These are phyloP conservation scores for Atherinomorus stipes DNA, from an alignment of 2,113 vertebrate genomes.

Conservation along the genomic window DNA sequence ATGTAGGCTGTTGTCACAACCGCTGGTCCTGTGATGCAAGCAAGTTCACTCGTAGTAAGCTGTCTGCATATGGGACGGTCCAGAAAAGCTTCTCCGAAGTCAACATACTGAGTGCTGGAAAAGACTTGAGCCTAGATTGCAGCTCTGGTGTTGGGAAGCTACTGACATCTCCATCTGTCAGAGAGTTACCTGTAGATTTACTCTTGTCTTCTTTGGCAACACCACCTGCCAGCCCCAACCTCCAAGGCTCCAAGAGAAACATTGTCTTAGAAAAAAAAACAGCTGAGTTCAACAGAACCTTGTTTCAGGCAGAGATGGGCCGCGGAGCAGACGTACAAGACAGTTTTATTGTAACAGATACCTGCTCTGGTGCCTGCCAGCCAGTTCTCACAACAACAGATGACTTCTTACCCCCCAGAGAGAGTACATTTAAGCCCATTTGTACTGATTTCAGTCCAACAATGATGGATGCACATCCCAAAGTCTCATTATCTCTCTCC, in stretches of 20 bases:
- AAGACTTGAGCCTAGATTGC: constrained; percentile 50
- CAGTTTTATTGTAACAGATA: constrained; percentile 28
- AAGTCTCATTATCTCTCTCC: constrained; percentile 20
- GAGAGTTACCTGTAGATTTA: constrained; percentile 61
- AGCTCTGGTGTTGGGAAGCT: constrained; percentile 35
- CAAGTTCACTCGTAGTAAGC: constrained; percentile 78
- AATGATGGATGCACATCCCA: constrained; percentile 10
- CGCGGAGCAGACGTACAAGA: constrained; percentile 58
- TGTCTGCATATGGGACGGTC: constrained; percentile 76
- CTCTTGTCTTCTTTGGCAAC: constrained; percentile 59
- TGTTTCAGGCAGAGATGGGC: constrained; percentile 91
- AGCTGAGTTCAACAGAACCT: constrained; percentile 92
- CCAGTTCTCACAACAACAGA: constrained; percentile 20
- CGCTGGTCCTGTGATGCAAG: constrained; percentile 84
- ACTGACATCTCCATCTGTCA: constrained; percentile 41
- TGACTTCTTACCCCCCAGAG: constrained; percentile 33
- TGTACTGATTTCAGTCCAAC: constrained; percentile 26
- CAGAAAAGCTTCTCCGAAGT: constrained; percentile 87
- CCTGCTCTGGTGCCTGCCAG: constrained; percentile 29
- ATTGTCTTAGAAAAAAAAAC: constrained; percentile 91
- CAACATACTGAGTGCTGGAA: constrained; percentile 78
- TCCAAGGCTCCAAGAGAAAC: constrained; percentile 80
- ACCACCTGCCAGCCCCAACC: constrained; percentile 43
- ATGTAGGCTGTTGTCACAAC: constrained; percentile 83
- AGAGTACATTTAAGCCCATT: constrained; percentile 36